A percentile compares a stretch with the other conserved stretches of the same genome.
phyloP scores from a whole-genome alignment of 2,113 vertebrate genomes.

The Otolemur garnettii region DNA sequence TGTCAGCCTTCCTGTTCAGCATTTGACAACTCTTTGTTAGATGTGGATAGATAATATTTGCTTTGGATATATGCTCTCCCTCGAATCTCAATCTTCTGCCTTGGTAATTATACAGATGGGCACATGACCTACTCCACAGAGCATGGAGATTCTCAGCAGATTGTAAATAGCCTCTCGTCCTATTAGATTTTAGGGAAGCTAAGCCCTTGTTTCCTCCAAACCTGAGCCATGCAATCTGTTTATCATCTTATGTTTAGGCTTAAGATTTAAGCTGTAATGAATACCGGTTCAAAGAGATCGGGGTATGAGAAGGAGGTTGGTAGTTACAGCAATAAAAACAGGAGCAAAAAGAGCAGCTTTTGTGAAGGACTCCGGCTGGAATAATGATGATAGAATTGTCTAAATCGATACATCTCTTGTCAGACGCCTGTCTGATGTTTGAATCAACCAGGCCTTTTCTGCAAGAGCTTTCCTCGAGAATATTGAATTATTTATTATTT shows the following conservation, averaged over 20 bases:
- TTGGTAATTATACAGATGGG: constrained; percentile 83
- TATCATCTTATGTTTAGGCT: constrained; percentile 79
- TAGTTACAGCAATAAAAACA: constrained; percentile 89
- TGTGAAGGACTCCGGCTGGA: constrained; percentile 88
- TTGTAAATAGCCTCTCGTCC: constrained; percentile 72
- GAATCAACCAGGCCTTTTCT: constrained; percentile 92
- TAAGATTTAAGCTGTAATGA: constrained; percentile 87
- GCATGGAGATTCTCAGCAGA: constrained; percentile 60
- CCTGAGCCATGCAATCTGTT: constrained; percentile 71
- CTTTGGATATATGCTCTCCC: constrained; percentile 62
- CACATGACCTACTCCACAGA: constrained; percentile 76
- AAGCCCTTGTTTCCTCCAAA: constrained; percentile 30
- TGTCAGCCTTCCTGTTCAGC: background rate
- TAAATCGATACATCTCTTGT: constrained; percentile 93
- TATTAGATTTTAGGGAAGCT: constrained; percentile 54
- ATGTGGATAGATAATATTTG: constrained; percentile 58
- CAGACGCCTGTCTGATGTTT: constrained; percentile 91
- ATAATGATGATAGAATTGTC: constrained; percentile 94
- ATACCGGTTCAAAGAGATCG: constrained; percentile 85
- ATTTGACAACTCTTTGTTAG: constrained; percentile 67
- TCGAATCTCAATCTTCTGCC: constrained; percentile 72
- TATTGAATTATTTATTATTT: constrained; percentile 95
- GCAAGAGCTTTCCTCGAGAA: constrained; percentile 90
- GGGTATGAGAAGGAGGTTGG: constrained; percentile 85
- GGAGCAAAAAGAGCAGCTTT: constrained; percentile 88